These are phyloP conservation scores for Manis javanica DNA, from an alignment of 2,797 vertebrate species.

Conservation along the genomic window DNA sequence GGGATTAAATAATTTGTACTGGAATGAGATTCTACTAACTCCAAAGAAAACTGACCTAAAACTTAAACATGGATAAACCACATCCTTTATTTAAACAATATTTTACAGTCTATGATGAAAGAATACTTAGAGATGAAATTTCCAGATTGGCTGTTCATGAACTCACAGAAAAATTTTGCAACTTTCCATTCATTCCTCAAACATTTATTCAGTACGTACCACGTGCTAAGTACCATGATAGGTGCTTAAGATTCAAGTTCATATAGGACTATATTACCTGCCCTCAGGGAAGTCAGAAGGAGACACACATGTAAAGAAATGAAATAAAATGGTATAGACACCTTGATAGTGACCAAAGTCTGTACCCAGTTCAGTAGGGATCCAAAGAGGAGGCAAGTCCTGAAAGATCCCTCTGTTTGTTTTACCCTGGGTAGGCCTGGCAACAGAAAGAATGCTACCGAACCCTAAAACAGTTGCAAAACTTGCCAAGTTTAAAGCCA, in stretches of 20 bases:
- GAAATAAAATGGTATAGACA: neutral
- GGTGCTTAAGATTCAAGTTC: neutral
- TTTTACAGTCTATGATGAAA: slow-evolving; percentile 79
- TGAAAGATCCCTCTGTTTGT: slow-evolving; percentile 32
- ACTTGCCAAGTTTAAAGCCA: slow-evolving; percentile 66
- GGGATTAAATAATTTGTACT: slow-evolving; percentile 80
- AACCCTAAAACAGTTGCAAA: neutral
- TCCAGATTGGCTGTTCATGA: slow-evolving; percentile 75
- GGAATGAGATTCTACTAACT: slow-evolving; percentile 78
- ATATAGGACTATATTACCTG: neutral
- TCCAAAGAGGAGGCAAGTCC: neutral
- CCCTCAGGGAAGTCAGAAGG: neutral
- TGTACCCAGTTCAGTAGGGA: neutral
- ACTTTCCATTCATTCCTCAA: slow-evolving; percentile 73
- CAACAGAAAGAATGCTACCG: slow-evolving; percentile 49
- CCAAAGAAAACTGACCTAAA: slow-evolving; percentile 76
- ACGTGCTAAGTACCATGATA: neutral
- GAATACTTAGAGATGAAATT: slow-evolving; percentile 80
- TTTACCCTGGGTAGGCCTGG: slow-evolving; percentile 59
- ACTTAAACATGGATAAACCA: slow-evolving; percentile 77
- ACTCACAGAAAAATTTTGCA: slow-evolving; percentile 73
- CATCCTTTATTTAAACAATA: slow-evolving; percentile 80
- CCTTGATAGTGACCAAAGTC: slow-evolving; percentile 21
- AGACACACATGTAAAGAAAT: neutral
- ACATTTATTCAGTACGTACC: slow-evolving; percentile 66